Base-by-base conservation (phyloP, 2,888 invertebrate species). In the Autographa gamma region DNA sequence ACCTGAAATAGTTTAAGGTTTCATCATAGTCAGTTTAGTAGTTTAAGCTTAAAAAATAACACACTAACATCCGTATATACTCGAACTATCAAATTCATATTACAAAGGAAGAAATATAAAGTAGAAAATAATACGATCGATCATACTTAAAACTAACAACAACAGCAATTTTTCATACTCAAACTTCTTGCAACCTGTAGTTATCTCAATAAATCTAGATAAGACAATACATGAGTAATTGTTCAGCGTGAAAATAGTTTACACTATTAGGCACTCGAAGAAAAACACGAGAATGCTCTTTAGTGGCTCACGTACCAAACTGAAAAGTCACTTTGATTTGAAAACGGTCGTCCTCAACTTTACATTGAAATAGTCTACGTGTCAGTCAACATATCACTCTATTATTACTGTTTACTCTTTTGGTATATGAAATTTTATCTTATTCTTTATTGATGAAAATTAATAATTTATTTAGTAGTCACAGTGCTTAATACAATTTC, bases 271-370 rank as follows among this genome's bases (percentile, higher is more conserved):
- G 73, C 54, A 65, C 67, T 79, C 56, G 32, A 75, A 79, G 66
- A 82, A 69, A 69, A 72, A 77, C 82, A 80, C 54, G 74, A 69
- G 71, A 83, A 83, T 68, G 80, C 77, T 83, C 32, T 83, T 58
- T 25, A 31, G 54, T 69, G 66, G 61, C 48, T 48, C 62, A 58
- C 54, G 61, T 65, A 63, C 43, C 56, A 32, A 74, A 71, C 61
- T 74, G 68, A 66, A 68, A 71, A 73, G 56, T 66, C 66, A 60
- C 61, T 66, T 56, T 69, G 69, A 71, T 71, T 79, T 73, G 63
- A 31, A 66, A 74, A 61, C 54, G 14, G 48, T 48, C 19, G 59
- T 9, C 11, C 34, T 60, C 38, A 18, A 70, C 52, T 38, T 9
- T 38, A 0, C 11, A 0, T 64, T 56, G 13, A 54, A 68, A 41